These are phyloP conservation scores for Sphaeramia orbicularis DNA, from an alignment of 2,797 vertebrate species.

Conservation along the genomic window DNA sequence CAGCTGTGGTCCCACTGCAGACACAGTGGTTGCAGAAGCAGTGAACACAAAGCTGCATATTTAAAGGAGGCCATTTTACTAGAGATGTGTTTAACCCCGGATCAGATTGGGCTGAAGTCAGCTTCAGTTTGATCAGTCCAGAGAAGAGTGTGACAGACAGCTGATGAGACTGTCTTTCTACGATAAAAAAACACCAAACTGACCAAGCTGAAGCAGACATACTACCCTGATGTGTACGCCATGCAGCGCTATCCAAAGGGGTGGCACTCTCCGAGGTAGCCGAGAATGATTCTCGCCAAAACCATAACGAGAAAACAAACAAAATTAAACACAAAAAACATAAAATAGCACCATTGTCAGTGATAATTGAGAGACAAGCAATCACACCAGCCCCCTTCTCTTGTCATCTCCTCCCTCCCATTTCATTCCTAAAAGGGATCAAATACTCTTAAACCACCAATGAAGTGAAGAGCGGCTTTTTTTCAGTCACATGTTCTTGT, in stretches of 20 bases:
- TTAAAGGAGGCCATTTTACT: not conserved
- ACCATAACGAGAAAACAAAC: conserved; percentile 44
- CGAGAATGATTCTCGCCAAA: conserved; percentile 72
- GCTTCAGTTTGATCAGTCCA: conserved; percentile 17
- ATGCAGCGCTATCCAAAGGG: conserved; percentile 44
- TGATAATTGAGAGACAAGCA: conserved; percentile 71
- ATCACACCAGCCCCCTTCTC: conserved; percentile 42
- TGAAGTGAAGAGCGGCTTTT: conserved; percentile 50
- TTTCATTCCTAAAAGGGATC: conserved; percentile 39
- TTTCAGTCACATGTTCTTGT: conserved; percentile 64
- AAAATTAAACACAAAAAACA: conserved; percentile 59
- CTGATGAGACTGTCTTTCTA: not conserved
- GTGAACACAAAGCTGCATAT: conserved; percentile 1
- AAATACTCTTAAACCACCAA: conserved; percentile 35
- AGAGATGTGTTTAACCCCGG: conserved; percentile 7
- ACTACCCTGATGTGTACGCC: conserved; percentile 8
- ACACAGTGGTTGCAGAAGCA: not conserved
- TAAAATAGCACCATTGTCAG: conserved; percentile 88
- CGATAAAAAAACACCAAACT: conserved; percentile 19
- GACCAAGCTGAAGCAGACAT: conserved; percentile 21
- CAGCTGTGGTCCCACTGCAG: not conserved
- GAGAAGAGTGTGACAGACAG: not conserved
- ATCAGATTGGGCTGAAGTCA: not conserved
- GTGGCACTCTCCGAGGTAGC: conserved; percentile 88
- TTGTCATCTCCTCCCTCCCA: conserved; percentile 45